phyloP scores from a whole-genome alignment of 2,797 vertebrate genomes.

The Squalus acanthias region DNA sequence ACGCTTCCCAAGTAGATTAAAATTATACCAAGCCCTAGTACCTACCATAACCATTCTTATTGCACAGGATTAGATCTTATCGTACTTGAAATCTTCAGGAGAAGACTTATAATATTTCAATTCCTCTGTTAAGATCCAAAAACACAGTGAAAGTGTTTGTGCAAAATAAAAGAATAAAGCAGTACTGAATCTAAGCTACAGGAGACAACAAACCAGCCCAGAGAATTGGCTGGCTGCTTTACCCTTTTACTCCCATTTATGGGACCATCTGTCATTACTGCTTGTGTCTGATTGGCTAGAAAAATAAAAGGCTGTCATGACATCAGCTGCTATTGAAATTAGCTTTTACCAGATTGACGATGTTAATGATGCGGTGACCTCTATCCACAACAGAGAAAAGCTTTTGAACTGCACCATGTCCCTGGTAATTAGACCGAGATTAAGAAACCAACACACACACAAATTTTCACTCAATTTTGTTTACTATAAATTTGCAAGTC shows the following conservation, averaged over 20 bases:
- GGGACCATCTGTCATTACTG: constrained; percentile 71
- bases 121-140: constrained; percentile 58
- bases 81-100: constrained; percentile 67
- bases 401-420: constrained; percentile 70
- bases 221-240: constrained; percentile 65
- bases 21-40: constrained; percentile 51
- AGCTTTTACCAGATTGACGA: constrained; percentile 70
- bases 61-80: constrained; percentile 67
- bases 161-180: constrained; percentile 46
- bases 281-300: constrained; percentile 77
- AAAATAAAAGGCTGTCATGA: constrained; percentile 62
- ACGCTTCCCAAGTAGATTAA: constrained; percentile 1
- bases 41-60: constrained; percentile 99
- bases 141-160: constrained; percentile 56
- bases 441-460: constrained; percentile 56
- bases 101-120: constrained; percentile 61
- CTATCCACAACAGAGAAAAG: constrained; percentile 64
- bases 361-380: constrained; percentile 72
- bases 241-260: constrained; percentile 72
- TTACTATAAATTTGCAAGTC: constrained; percentile 50
- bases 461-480: constrained; percentile 42
- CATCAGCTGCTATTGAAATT: constrained; percentile 76
- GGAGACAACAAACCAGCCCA: constrained; percentile 65
- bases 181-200: constrained; percentile 56
- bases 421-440: constrained; percentile 67